These are phyloP conservation scores for Heterodera carotae DNA, from an alignment of 1,140 invertebrate genomes.

Conservation along the genomic window DNA sequence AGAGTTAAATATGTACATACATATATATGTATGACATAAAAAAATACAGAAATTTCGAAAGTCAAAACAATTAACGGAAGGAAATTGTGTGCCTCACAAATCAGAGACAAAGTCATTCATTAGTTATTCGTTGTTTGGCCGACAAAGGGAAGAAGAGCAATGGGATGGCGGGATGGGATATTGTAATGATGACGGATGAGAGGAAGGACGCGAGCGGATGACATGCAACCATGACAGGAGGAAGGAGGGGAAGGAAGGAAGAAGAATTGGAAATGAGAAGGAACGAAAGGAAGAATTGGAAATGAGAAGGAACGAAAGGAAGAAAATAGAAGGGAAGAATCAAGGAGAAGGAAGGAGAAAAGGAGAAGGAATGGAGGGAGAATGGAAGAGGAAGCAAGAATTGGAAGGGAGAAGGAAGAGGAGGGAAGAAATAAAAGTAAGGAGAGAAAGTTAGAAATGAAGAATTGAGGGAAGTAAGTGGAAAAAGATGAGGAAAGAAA, in stretches of 20 bases:
- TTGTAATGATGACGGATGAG: conserved; percentile 3
- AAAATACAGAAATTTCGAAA: not conserved
- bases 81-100: not conserved
- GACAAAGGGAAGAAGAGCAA: conserved; percentile 2
- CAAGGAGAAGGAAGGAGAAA: too few species aligned
- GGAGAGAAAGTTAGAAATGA: too few species aligned
- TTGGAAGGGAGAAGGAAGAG: not conserved
- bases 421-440: not conserved
- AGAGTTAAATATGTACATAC: too few species aligned
- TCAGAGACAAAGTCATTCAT: not conserved
- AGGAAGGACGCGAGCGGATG: not conserved
- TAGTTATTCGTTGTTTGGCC: conserved; percentile 1
- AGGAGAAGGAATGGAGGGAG: too few species aligned
- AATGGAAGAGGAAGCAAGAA: not conserved
- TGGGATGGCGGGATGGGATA: not conserved
- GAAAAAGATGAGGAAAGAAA: too few species aligned
- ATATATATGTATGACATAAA: too few species aligned
- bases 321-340: not conserved
- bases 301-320: not conserved
- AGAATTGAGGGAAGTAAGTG: too few species aligned
- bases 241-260: not conserved
- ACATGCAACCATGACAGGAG: not conserved
- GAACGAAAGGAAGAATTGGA: too few species aligned
- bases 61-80: not conserved
- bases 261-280: not conserved